phyloP scores from a whole-genome alignment of 2,888 invertebrate genomes.

The Carterocephalus palaemon region DNA sequence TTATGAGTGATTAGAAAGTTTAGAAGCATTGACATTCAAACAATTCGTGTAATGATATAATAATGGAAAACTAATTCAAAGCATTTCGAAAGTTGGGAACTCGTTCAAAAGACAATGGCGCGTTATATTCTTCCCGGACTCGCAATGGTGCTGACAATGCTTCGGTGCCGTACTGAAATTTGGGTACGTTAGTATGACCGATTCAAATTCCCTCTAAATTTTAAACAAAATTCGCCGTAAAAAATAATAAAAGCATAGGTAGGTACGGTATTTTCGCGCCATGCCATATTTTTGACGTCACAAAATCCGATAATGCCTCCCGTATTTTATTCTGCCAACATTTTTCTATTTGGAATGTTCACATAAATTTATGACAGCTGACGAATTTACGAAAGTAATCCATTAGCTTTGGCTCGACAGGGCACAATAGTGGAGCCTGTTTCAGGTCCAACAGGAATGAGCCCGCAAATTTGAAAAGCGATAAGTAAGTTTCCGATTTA shows the following conservation, averaged over 20 bases:
- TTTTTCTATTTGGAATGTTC: slow-evolving; percentile 44
- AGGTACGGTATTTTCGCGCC: slow-evolving; percentile 39
- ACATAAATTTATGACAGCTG: slow-evolving; percentile 43
- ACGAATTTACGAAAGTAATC: slow-evolving; percentile 48
- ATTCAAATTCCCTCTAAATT: slow-evolving; percentile 66
- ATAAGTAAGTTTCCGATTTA: slow-evolving; percentile 56
- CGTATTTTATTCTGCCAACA: slow-evolving; percentile 47
- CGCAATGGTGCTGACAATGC: slow-evolving; percentile 54
- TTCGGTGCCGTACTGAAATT: slow-evolving; percentile 46
- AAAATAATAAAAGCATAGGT: slow-evolving; percentile 52
- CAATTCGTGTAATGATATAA: too few species aligned
- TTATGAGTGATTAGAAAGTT: too few species aligned
- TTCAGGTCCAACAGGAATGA: slow-evolving; percentile 16
- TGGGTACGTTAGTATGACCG: too few species aligned
- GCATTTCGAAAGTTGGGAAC: slow-evolving; percentile 18
- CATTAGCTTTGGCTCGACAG: slow-evolving; percentile 46
- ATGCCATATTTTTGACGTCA: slow-evolving; percentile 41
- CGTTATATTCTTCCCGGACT: slow-evolving; percentile 33
- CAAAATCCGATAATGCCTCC: slow-evolving; percentile 47
- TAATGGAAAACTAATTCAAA: slow-evolving; percentile 19
- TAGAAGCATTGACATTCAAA: slow-evolving; percentile 5
- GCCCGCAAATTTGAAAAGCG: slow-evolving; percentile 18
- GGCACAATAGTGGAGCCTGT: slow-evolving; percentile 34
- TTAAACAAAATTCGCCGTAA: slow-evolving; percentile 63
- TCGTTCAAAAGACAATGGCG: slow-evolving; percentile 19